Base-by-base conservation (phyloP, 2,888 invertebrate species). In the Arctia plantaginis region DNA sequence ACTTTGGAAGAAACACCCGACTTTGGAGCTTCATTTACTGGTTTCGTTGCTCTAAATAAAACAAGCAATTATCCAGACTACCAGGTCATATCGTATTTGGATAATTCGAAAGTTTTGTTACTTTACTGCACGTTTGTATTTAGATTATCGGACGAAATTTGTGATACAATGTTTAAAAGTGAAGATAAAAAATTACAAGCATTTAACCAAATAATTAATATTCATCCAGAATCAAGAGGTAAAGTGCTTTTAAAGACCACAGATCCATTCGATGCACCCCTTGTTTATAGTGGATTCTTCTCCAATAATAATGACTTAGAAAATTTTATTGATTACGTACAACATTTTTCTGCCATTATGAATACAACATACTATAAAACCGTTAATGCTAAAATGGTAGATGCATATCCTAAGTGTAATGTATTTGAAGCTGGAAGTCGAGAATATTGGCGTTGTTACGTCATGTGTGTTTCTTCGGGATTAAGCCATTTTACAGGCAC, bases 81-180 rank as follows among this genome's bases (percentile, higher is more conserved):
- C 59, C 87, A 84, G 75, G 73, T 73, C 15, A 80, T 80, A 67
- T 85, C 79, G n/a, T 83, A 73, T 55, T 77, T 77, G 69, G 76
- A 72, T 30, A 74, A 69, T 51, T 78, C 78, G 35, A 80, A 80
- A 75, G 10, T 70, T 3, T 80, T 76, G 76, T 74, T 55, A 87
- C 87, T 72, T 35, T 90, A 81, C n/a, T 88, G 88, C 44, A 68
- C 77, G 93, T 97, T 67, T 96, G 97, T 89, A 94, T 91, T 84
- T 91, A 95, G 33, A 93, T 96, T 78, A 95, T 96, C 85, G 12
- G 76, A 87, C 15, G 82, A 83, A 8, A 73, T 89, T 35, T 87
- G 88, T 67, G 73, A 87, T 66, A 82, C 81, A 33, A 79, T 90
- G 76, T 78, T 74, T n/a, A 74, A 70, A 39, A 35, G 12, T 13